Percentiles rank a stretch among this genome's conserved stretches.
Evolutionary conservation across 2,888 invertebrate species (phyloP).

Genomic region (Elmis aenea): DNA sequence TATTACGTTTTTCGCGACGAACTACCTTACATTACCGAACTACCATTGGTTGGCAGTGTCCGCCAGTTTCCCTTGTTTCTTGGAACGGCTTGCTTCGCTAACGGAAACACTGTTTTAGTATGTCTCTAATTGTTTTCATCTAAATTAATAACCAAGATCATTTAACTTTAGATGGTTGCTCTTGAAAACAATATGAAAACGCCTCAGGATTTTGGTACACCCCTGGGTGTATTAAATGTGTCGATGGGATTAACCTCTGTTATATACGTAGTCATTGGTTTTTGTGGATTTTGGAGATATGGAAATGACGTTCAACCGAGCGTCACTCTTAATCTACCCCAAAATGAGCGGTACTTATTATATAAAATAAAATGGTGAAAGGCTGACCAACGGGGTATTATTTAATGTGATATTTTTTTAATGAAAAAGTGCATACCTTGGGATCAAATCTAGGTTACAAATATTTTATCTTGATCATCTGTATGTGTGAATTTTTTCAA

Average conservation of each 20-base stretch:
- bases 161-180: conserved; percentile 74
- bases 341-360: too few species aligned
- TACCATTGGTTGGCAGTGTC: background rate
- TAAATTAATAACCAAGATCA: too few species aligned
- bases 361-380: too few species aligned
- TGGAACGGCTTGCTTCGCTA: background rate
- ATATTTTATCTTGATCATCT: too few species aligned
- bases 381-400: too few species aligned
- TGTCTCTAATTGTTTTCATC: too few species aligned
- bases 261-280: conserved; percentile 73
- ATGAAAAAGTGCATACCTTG: too few species aligned
- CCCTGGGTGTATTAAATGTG: conserved; percentile 73
- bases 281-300: conserved; percentile 80
- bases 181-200: conserved; percentile 86
- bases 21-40: too few species aligned
- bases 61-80: conserved; percentile 43
- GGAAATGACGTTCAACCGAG: conserved; percentile 64
- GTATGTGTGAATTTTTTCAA: too few species aligned
- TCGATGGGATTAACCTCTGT: conserved; percentile 73
- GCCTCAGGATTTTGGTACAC: conserved; percentile 70
- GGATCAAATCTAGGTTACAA: too few species aligned
- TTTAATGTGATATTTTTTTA: too few species aligned
- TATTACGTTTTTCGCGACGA: conserved; percentile 76
- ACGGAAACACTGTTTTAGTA: too few species aligned
- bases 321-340: conserved; percentile 82